Evolutionary conservation across 2,113 vertebrate species (phyloP), one percentile per base, ranked within the genome.

Genomic region (Sinosuthora webbiana): DNA sequence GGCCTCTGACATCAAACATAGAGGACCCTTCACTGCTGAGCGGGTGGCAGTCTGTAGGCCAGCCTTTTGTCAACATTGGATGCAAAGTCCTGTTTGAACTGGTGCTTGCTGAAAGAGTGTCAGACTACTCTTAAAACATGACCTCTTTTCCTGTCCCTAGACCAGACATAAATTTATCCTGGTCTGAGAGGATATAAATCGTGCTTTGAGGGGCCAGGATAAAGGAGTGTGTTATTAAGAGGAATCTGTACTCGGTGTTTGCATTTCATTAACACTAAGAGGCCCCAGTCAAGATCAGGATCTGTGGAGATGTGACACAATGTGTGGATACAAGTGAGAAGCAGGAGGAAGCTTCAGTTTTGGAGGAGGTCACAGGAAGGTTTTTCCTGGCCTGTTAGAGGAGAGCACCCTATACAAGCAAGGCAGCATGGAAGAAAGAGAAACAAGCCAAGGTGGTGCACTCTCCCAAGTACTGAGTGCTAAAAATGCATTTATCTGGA

Each of bases 61-160:
- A 90, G 71, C 30, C 68, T 86, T 93, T 74, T 89, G 60, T 95
- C 88, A 83, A 90, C 71, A 74, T 2, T 60, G 76, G 20, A 33
- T 95, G 57, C 30, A 86, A 86, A 83, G 70, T 70, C 87, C 27
- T 74, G 35, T 74, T 95, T 83, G 64, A 90, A 86, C 52, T 2
- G 0, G 13, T 50, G 37, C 53, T 92, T 31, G 80, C 52, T 74
- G 27, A 45, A 90, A 56, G 70, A 88, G 70, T 42, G 47, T 92
- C 85, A 93, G 68, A 77, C 71, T 95, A 56, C 88, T 96, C 70
- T 95, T 93, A 94, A 97, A 96, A 95, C 95, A 96, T 78, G 93
- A 92, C 85, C 92, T 37, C 59, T 88, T 88, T 94, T 92, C 94
- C 92, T 95, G 92, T 47, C 47, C 47, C 24, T 71, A 68, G 79